Evolutionary conservation across 2,113 vertebrate genomes (phyloP), one percentile per base, ranked within the genome.

Genomic region (Procavia capensis): DNA sequence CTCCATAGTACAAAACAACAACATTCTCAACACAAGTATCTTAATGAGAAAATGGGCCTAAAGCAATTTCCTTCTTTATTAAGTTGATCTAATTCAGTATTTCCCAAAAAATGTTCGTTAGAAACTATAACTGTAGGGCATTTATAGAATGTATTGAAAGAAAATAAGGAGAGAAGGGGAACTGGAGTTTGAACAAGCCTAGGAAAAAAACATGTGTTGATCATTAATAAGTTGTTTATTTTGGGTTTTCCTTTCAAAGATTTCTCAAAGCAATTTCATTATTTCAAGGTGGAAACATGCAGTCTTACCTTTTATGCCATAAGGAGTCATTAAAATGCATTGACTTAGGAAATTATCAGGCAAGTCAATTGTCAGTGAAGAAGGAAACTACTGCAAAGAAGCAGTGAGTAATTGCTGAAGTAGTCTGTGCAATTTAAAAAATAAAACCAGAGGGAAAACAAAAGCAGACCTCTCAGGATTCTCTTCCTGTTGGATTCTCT

Each of bases 281-380:
- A 85, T 81, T 82, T 91, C 10, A 93, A 82, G 3, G 36, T 50
- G 3, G 43, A 91, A 91, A 57, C 16, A 43, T 16, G 5, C 64
- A 76, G 27, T 45, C 76, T 92, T 91, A 54, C 2, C 39, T 78
- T 81, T 27, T 29, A 93, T 88, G 24, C 16, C 41, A 84, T 47
- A 45, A 88, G 91, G 89, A 88, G 20, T 59, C 64, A 91, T 66
- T 87, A 68, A 92, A 93, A 80, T 70, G 25, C 17, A 79, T 17
- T 57, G 75, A 70, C 61, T 84, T 84, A 87, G 59, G 88, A 87
- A 96, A 90, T 90, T 68, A 84, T 86, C 68, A 88, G 27, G 45
- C 20, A 89, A 76, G 25, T 70, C 61, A 89, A 27, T 50, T 78
- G 41, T 61, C 84, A 47, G 83, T 78, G 36, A 91, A 92, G 41